Conservation (phyloP, 2,113 vertebrate species). For the Oreochromis aureus region DNA sequence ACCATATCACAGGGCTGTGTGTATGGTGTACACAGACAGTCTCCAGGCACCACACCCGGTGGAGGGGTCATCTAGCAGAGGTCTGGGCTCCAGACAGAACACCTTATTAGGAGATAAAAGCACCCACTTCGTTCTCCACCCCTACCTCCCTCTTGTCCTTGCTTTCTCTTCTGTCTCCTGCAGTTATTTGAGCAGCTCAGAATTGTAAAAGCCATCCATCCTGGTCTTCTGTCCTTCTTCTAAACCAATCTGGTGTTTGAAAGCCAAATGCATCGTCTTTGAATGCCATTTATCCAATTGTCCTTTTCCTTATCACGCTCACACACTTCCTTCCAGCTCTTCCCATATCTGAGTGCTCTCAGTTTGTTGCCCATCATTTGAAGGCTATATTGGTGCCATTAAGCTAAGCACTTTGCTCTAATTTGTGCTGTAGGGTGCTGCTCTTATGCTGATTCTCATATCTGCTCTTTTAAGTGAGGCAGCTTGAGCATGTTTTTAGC, state of each 20-base stretch:
- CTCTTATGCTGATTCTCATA: neutral
- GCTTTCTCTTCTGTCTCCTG: neutral
- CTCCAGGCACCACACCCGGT: slow-evolving; percentile 63
- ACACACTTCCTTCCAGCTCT: neutral
- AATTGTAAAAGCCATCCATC: neutral
- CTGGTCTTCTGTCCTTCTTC: neutral
- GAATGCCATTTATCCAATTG: neutral
- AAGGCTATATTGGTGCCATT: neutral
- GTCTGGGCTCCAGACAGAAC: slow-evolving; percentile 48
- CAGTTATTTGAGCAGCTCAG: neutral
- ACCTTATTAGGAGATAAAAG: slow-evolving; percentile 75
- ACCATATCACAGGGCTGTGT: slow-evolving; percentile 16
- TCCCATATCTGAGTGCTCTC: neutral
- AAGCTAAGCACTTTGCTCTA: slow-evolving; percentile 8
- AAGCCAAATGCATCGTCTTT: neutral
- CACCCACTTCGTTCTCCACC: slow-evolving; percentile 10
- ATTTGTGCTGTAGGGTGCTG: neutral
- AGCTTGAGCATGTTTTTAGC: neutral
- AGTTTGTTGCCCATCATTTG: neutral
- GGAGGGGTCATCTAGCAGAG: slow-evolving; percentile 46
- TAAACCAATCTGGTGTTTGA: neutral
- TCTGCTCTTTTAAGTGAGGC: neutral
- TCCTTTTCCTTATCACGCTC: neutral
- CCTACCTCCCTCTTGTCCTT: neutral
- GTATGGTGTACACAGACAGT: slow-evolving; percentile 51